Base-by-base conservation (phyloP, 2,797 vertebrate genomes). In the Coccyzus lansbergi region DNA sequence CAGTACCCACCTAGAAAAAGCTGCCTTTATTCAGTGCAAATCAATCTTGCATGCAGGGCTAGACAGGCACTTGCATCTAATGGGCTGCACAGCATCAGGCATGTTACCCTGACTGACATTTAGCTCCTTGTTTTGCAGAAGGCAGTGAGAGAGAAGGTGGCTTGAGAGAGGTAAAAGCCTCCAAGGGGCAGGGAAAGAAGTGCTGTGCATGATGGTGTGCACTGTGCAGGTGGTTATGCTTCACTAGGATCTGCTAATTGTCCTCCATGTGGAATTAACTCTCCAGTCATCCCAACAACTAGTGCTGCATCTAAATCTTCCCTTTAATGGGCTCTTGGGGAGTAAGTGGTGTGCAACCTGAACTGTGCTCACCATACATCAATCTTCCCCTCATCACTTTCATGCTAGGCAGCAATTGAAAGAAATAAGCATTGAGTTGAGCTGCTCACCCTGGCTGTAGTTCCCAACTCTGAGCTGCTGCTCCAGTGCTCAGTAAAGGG, bases 211-310 rank as follows among this genome's bases (percentile, higher is more conserved):
- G 36, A 9, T 48, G 74, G 36, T 2, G 0, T 18, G 71, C 48
- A 62, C 34, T 0, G 0, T 3, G 5, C 56, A 74, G 53, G 52
- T 80, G 6, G 53, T 64, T 78, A 84, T 49, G 65, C 82, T 90
- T 95, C 91, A 8, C 76, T 38, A 17, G 80, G 72, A 94, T 52
- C 72, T 86, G 87, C 71, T 97, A 97, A 96, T 96, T 96, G 89
- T 77, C 65, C 76, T 92, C 89, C 82, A 34, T 0, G 7, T 95
- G 86, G 85, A 93, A 71, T 95, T 94, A 93, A 83, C 70, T 93
- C 81, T 81, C 60, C 70, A 83, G 79, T 94, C 83, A 89, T 62
- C 70, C 69, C 82, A 87, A 56, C 82, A 62, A 40, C 86, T 42
- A 29, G 52, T 4, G n/a, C 53, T 91, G 79, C 53, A 91, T 82